These are phyloP conservation scores for Helicorthomorpha holstii DNA, from an alignment of 1,140 invertebrate genomes.

Conservation along the genomic window DNA sequence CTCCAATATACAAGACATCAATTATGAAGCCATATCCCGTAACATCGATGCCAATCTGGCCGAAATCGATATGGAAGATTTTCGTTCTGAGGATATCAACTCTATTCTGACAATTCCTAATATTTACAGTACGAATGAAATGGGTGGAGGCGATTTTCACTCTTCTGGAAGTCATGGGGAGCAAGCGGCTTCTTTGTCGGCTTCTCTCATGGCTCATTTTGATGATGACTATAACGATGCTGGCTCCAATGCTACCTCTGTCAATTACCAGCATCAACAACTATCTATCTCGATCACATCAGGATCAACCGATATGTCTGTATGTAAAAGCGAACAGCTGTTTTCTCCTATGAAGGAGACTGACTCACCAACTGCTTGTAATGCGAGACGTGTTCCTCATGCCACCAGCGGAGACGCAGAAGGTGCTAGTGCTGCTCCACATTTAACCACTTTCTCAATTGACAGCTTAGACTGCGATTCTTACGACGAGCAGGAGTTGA, in stretches of 20 bases:
- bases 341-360: slow-evolving; percentile 77
- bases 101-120: slow-evolving; percentile 41
- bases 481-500: slow-evolving; percentile 53
- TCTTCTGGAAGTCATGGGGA: slow-evolving; percentile 42
- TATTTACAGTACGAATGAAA: slow-evolving; percentile 12
- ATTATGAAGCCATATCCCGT: slow-evolving; percentile 67
- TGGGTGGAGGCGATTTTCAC: slow-evolving; percentile 34
- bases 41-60: slow-evolving; percentile 82
- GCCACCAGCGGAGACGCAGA: slow-evolving; percentile 2
- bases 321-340: slow-evolving; percentile 71
- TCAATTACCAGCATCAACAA: too few relatives aligned
- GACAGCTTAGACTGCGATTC: slow-evolving; percentile 75
- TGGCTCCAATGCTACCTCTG: too few relatives aligned
- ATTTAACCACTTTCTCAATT: slow-evolving; percentile 75
- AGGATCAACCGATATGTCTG: slow-evolving; percentile 25
- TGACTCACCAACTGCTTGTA: slow-evolving; percentile 9
- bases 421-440: slow-evolving; percentile 8
- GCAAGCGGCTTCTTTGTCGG: slow-evolving; percentile 52
- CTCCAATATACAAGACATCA: slow-evolving; percentile 24
- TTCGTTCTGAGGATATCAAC: slow-evolving; percentile 73
- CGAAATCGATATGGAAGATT: slow-evolving; percentile 87
- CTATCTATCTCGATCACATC: neutral
- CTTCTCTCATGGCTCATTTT: slow-evolving; percentile 1
- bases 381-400: slow-evolving; percentile 6
- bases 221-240: neutral